phyloP scores from a whole-genome alignment of 2,888 invertebrate species.

The Helobdella robusta region DNA sequence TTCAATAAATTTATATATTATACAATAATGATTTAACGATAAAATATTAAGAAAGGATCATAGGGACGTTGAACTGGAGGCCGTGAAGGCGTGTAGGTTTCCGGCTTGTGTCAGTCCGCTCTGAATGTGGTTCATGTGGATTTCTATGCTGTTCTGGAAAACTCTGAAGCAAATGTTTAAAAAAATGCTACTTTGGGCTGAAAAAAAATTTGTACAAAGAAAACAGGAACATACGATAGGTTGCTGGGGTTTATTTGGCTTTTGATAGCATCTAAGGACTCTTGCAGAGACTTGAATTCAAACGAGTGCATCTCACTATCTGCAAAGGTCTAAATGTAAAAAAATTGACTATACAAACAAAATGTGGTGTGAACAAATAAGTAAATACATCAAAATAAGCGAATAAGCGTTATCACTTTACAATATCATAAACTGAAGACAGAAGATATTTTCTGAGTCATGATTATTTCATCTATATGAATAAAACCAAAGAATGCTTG shows the following conservation, averaged over 20 bases:
- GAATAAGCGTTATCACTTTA: too few species aligned
- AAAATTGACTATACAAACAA: not conserved
- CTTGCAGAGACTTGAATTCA: constrained; percentile 78
- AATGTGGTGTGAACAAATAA: too few species aligned
- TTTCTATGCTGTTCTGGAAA: constrained; percentile 71
- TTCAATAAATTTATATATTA: too few species aligned
- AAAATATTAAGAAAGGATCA: not conserved
- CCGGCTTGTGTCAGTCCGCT: constrained; percentile 57
- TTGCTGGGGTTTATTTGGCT: constrained; percentile 66
- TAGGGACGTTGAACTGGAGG: not conserved
- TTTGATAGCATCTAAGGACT: constrained; percentile 80
- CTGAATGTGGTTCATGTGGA: constrained; percentile 80
- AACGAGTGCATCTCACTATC: constrained; percentile 63
- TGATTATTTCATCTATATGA: too few species aligned
- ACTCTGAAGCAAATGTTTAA: constrained; percentile 37
- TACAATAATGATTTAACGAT: not conserved
- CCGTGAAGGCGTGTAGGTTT: constrained; percentile 48
- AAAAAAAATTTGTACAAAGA: not conserved
- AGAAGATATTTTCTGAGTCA: too few species aligned
- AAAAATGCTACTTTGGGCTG: not conserved
- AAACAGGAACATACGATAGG: constrained; percentile 49
- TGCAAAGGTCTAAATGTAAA: constrained; percentile 51
- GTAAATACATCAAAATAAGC: too few species aligned
- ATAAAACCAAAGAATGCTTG: too few species aligned
- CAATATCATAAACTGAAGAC: too few species aligned